Percentiles rank a stretch among this genome's conserved stretches.
These are phyloP conservation scores for Serrognathus titanus DNA, from an alignment of 2,888 invertebrate species.

Conservation along the genomic window DNA sequence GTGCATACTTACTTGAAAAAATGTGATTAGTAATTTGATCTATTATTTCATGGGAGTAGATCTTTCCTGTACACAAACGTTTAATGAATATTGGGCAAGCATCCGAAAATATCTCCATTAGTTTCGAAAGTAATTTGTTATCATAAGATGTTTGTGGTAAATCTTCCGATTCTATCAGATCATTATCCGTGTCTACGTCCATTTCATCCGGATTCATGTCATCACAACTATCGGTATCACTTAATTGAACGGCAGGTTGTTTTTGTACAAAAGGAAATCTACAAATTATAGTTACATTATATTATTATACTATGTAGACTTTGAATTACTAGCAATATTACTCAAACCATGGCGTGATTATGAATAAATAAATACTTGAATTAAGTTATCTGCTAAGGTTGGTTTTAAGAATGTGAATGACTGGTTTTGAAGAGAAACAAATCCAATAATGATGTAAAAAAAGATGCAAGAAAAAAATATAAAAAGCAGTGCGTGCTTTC, in stretches of 20 bases:
- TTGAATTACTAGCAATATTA: neutral
- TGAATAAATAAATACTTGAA: too few relatives aligned
- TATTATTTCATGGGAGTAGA: constrained; percentile 18
- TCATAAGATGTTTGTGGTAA: constrained; percentile 1
- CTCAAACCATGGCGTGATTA: neutral
- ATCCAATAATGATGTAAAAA: too few relatives aligned
- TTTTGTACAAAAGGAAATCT: too few relatives aligned
- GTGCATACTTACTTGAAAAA: constrained; percentile 19
- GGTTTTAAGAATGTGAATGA: too few relatives aligned
- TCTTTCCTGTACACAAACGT: constrained; percentile 26
- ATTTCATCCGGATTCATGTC: neutral
- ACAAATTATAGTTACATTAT: too few relatives aligned
- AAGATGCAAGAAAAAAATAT: too few relatives aligned
- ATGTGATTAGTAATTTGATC: constrained; percentile 28
- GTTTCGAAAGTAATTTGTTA: constrained; percentile 11
- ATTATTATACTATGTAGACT: too few relatives aligned
- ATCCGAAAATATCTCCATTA: constrained; percentile 38
- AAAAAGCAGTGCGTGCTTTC: too few relatives aligned
- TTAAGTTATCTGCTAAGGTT: too few relatives aligned
- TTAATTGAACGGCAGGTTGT: neutral
- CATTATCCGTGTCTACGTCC: neutral
- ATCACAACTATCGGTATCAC: neutral
- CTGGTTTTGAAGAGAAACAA: too few relatives aligned
- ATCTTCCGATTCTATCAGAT: neutral
- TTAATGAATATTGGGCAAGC: constrained; percentile 34